These are phyloP conservation scores for Clunio marinus DNA, from an alignment of 2,888 invertebrate genomes.

Conservation along the genomic window DNA sequence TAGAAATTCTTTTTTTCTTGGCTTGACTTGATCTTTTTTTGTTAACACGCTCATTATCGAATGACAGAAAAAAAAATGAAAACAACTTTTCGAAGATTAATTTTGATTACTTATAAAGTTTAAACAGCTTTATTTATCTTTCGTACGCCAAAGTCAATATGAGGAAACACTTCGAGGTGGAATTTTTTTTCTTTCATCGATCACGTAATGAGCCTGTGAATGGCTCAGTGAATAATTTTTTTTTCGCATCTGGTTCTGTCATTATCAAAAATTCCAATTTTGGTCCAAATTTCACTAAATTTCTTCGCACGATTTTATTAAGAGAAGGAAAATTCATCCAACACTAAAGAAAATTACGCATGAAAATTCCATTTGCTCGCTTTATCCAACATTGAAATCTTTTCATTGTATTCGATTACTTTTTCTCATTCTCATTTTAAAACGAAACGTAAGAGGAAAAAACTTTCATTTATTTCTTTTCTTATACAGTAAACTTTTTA, in stretches of 20 bases:
- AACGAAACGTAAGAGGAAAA: not conserved
- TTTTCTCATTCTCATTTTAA: not conserved
- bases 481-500: not conserved
- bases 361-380: slow-evolving; percentile 22
- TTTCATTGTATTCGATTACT: not conserved
- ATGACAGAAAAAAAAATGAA: slow-evolving; percentile 1
- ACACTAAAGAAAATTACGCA: not conserved
- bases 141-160: not conserved
- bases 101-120: slow-evolving; percentile 8
- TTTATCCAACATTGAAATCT: slow-evolving; percentile 30
- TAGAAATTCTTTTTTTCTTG: too few species aligned
- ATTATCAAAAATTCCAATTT: not conserved
- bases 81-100: too few species aligned
- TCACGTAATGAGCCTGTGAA: slow-evolving; percentile 8
- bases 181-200: slow-evolving; percentile 3
- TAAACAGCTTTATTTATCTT: not conserved
- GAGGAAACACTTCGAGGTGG: slow-evolving; percentile 16
- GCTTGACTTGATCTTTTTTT: not conserved
- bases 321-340: not conserved
- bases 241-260: slow-evolving; percentile 12
- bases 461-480: slow-evolving; percentile 21
- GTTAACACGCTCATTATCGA: too few species aligned
- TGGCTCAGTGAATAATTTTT: not conserved
- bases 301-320: not conserved
- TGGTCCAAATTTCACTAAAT: not conserved